Percentiles rank a stretch among this genome's conserved stretches.
phyloP scores from a whole-genome alignment of 1,140 invertebrate species.

The Nasonia vitripennis region DNA sequence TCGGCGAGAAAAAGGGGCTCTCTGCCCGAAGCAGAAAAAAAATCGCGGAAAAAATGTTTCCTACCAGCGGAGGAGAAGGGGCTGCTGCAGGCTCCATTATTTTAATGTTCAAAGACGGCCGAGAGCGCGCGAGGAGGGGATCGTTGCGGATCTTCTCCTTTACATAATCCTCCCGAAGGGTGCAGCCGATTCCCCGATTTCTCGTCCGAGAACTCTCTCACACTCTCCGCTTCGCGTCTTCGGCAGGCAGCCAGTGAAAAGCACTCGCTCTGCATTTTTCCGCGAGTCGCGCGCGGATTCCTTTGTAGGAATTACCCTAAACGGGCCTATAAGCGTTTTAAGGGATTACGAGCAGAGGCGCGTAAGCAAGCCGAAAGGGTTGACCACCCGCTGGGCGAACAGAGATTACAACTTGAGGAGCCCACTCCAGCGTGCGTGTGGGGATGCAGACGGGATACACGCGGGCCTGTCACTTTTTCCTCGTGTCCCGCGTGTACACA shows the following conservation, averaged over 20 bases:
- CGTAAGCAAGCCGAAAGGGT: constrained; percentile 66
- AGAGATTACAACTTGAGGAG: constrained; percentile 34
- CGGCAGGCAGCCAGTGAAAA: not conserved
- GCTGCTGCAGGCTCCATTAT: constrained; percentile 36
- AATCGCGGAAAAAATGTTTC: constrained; percentile 45
- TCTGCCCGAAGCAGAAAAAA: constrained; percentile 27
- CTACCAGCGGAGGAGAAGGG: not conserved
- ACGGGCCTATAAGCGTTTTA: constrained; percentile 66
- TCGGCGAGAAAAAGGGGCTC: constrained; percentile 35
- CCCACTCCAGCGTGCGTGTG: not conserved
- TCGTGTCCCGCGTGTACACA: not conserved
- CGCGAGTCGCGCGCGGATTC: not conserved
- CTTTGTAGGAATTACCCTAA: constrained; percentile 53
- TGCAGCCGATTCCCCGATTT: constrained; percentile 5
- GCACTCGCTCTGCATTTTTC: constrained; percentile 34
- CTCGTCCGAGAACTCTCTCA: constrained; percentile 29
- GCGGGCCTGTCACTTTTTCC: constrained; percentile 26
- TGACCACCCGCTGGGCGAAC: constrained; percentile 65
- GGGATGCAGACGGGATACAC: not conserved
- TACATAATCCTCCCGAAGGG: constrained; percentile 51
- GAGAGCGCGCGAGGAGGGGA: constrained; percentile 1
- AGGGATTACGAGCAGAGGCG: constrained; percentile 64
- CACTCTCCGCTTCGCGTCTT: not conserved
- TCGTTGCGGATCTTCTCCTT: constrained; percentile 37
- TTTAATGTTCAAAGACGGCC: constrained; percentile 46